These are phyloP conservation scores for Acronicta alni DNA, from an alignment of 2,888 invertebrate species.

Conservation along the genomic window DNA sequence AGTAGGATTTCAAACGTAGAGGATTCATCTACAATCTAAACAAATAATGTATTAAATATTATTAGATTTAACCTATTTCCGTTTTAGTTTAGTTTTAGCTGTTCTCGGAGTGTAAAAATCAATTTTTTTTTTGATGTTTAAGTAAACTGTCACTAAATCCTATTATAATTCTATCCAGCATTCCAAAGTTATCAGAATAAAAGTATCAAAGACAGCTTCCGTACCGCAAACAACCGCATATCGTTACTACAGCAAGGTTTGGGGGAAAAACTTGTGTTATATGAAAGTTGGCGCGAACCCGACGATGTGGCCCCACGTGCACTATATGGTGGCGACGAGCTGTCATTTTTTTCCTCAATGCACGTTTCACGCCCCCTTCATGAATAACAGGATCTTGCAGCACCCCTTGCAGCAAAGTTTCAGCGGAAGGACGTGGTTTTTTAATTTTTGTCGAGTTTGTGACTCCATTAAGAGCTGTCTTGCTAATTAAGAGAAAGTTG, in stretches of 20 bases:
- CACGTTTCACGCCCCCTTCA: conserved; percentile 53
- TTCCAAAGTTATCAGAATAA: not conserved
- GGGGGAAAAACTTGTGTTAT: conserved; percentile 77
- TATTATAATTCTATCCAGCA: not conserved
- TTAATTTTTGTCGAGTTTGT: conserved; percentile 25
- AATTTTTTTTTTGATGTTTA: no score
- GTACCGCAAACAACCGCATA: conserved; percentile 38
- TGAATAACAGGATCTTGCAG: conserved; percentile 62
- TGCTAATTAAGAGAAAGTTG: conserved; percentile 23
- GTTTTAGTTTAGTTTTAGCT: no score
- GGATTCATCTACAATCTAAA: no score
- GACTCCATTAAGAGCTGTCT: conserved; percentile 29
- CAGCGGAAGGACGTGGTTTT: conserved; percentile 38
- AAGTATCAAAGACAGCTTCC: conserved; percentile 46
- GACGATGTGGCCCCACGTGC: conserved; percentile 76
- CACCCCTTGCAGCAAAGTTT: conserved; percentile 39
- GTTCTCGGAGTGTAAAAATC: no score
- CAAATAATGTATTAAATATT: no score
- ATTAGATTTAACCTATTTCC: no score
- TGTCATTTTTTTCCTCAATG: conserved; percentile 67
- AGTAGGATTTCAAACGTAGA: no score
- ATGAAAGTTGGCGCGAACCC: conserved; percentile 77
- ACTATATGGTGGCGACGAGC: conserved; percentile 74
- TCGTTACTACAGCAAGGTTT: conserved; percentile 54
- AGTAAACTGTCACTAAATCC: no score